Evolutionary conservation across 2,113 vertebrate genomes (phyloP).

Genomic region (Solenodon paradoxus): DNA sequence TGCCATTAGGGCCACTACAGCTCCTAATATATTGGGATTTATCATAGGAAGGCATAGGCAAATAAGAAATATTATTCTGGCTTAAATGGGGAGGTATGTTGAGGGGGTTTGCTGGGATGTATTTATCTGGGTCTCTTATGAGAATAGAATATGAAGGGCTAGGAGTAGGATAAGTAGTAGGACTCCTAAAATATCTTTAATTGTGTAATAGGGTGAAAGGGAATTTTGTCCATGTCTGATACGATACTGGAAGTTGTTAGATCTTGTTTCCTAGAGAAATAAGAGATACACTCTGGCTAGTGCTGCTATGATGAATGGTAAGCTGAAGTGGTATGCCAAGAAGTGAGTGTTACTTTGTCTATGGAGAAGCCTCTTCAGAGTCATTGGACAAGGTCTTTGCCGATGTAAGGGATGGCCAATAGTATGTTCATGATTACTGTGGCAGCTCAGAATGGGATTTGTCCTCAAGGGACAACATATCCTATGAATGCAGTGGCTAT

Average conservation of each 20-base stretch:
- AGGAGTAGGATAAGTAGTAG: neutral
- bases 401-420: neutral
- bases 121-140: neutral
- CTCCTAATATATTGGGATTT: slow-evolving; percentile 45
- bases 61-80: slow-evolving; percentile 1
- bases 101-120: neutral
- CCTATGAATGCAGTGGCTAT: neutral
- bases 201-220: slow-evolving; percentile 37
- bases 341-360: neutral
- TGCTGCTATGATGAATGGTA: neutral
- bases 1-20: neutral
- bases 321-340: neutral
- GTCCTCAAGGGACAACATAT: neutral
- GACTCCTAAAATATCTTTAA: neutral
- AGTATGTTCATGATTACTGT: neutral
- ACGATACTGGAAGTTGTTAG: neutral
- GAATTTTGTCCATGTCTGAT: slow-evolving; percentile 62
- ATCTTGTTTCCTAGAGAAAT: slow-evolving; percentile 15
- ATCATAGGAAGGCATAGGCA: slow-evolving; percentile 41
- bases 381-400: neutral
- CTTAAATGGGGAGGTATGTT: neutral
- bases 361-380: neutral
- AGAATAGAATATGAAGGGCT: neutral
- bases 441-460: neutral
- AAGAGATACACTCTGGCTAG: neutral